Conservation (phyloP, 2,888 invertebrate genomes). For the Stenurella melanura region DNA sequence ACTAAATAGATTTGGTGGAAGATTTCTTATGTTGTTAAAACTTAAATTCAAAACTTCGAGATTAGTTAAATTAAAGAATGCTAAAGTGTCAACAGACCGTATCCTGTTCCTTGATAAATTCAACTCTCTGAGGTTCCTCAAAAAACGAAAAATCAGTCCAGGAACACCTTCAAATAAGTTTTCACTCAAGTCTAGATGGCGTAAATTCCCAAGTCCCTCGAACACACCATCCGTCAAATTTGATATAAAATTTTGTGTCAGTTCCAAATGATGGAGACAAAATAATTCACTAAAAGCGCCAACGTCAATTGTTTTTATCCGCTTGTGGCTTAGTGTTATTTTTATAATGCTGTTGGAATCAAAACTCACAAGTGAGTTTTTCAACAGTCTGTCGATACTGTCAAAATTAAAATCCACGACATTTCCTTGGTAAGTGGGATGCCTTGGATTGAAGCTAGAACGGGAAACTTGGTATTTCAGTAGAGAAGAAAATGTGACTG, state of each 20-base stretch:
- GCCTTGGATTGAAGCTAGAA: slow-evolving; percentile 56
- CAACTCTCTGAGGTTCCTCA: slow-evolving; percentile 54
- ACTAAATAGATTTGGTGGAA: slow-evolving; percentile 60
- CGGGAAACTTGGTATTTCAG: slow-evolving; percentile 62
- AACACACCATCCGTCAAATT: slow-evolving; percentile 55
- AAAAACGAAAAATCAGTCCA: slow-evolving; percentile 47
- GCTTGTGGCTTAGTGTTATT: slow-evolving; percentile 60
- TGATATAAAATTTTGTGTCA: slow-evolving; percentile 62
- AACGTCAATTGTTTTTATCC: slow-evolving; percentile 58
- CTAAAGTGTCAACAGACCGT: slow-evolving; percentile 44
- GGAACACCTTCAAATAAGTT: slow-evolving; percentile 57
- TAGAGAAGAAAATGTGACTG: slow-evolving; percentile 59
- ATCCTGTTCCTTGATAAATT: slow-evolving; percentile 65
- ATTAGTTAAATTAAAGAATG: slow-evolving; percentile 57
- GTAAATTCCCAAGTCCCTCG: slow-evolving; percentile 54
- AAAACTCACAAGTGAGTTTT: slow-evolving; percentile 62
- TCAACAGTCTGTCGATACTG: slow-evolving; percentile 53
- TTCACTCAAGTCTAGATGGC: slow-evolving; percentile 57
- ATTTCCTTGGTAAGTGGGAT: slow-evolving; percentile 58
- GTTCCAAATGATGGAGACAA: slow-evolving; percentile 62
- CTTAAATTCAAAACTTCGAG: slow-evolving; percentile 63
- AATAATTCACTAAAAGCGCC: slow-evolving; percentile 62
- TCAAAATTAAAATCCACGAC: slow-evolving; percentile 56
- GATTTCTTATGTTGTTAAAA: slow-evolving; percentile 60
- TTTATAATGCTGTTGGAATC: slow-evolving; percentile 61